Evolutionary conservation across 2,113 vertebrate genomes (phyloP).

Genomic region (Gallinago undulata): DNA sequence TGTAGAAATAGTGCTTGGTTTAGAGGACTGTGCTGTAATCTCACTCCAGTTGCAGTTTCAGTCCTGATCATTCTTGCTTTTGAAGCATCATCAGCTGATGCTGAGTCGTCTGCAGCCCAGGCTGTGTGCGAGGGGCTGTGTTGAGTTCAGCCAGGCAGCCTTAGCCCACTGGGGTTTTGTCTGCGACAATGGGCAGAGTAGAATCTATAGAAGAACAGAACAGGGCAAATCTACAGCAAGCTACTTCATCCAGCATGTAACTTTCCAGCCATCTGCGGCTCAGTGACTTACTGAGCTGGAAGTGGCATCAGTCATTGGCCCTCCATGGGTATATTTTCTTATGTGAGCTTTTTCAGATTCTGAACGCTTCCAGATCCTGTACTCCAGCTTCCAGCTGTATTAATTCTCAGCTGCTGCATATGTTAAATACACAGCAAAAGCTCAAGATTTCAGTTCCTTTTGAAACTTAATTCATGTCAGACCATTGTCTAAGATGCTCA

Average conservation of each 20-base stretch:
- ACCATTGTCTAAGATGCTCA: not conserved
- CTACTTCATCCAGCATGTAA: not conserved
- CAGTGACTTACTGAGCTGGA: not conserved
- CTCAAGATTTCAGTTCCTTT: not conserved
- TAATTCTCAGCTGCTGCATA: not conserved
- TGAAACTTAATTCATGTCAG: not conserved
- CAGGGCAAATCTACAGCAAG: not conserved
- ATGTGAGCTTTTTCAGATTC: not conserved
- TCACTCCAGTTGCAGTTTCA: not conserved
- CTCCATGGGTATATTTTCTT: not conserved
- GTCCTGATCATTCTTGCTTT: not conserved
- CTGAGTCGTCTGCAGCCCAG: not conserved
- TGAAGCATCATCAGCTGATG: not conserved
- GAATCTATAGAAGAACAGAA: not conserved
- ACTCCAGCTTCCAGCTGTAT: not conserved
- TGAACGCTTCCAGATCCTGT: not conserved
- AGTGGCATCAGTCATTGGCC: not conserved
- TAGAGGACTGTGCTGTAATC: not conserved
- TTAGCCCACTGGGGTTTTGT: not conserved
- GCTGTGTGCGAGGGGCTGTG: fast-evolving
- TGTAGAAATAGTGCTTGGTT: not conserved
- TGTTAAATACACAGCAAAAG: not conserved
- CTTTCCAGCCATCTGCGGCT: not conserved
- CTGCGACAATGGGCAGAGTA: not conserved
- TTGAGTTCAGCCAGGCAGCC: not conserved